Evolutionary conservation across 1,140 invertebrate species (phyloP), one percentile per base, ranked within the genome.

Genomic region (Heliothis virescens): DNA sequence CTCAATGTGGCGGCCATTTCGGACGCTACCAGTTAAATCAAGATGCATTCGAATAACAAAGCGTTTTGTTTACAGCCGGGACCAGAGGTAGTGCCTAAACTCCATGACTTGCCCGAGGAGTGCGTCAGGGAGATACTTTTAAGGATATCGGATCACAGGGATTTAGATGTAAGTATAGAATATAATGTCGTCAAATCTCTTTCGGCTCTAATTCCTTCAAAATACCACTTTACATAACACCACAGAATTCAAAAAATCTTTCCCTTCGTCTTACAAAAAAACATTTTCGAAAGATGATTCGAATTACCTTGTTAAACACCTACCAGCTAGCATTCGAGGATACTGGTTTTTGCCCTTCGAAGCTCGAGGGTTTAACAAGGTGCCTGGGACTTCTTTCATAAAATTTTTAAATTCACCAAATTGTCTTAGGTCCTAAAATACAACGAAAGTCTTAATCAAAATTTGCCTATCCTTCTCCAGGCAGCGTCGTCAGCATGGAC

Each of bases 61-160:
- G 50, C 26, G 29, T 12, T 48, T 74, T 47, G n/a, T 60, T 48
- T 21, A 21, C 89, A 98, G 97, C 97, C 98, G 18, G 96, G 97
- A 85, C 97, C 98, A 79, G 97, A 98, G 91, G 97, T 97, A 74
- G 96, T 96, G 86, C 97, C 98, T 11, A 98, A 98, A 86, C 96
- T 99, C 86, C 96, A 98, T 57, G 98, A 99, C 91, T 95, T 99
- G 63, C 99, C 99, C 21, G 97, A 98, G 87, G 99, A 99, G 92
- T 98, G 98, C 88, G 96, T 99, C 53, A 96, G 98, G 55, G 97
- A 99, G 91, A 98, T 99, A 71, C 95, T 99, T 63, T 94, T 98
- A 13, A 96, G 98, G 89, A 96, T 99, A 85, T 96, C 97, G 74
- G 98, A 99, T 95, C 98, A 99, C 93, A 97, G 96, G 88, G 98